Evolutionary conservation across 2,113 vertebrate genomes (phyloP), one percentile per base, ranked within the genome.

Genomic region (Chrysemys picta): DNA sequence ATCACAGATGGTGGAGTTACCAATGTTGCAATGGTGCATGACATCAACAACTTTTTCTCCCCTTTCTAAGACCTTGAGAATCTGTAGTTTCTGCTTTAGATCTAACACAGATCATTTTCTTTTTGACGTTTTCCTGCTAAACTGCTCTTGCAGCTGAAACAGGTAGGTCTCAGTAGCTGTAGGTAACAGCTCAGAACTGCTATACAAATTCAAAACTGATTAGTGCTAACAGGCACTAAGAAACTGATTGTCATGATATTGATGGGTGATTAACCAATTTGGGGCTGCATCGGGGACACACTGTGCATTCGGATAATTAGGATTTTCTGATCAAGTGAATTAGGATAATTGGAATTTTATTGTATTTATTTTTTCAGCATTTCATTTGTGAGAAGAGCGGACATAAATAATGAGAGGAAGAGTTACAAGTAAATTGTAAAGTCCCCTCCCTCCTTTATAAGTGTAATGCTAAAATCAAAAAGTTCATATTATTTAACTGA

Each of bases 281-380:
- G 31, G 31, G 16, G 6, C 13, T 65, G 6, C 31, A 35, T 65
- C 8, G 16, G 16, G 16, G 31, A n/a, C 14, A 17, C 14, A 65
- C 31, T 17, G 13, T 65, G 12, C 11, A 29, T 62, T 62, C 3
- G 12, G 59, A 62, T 65, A 17, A 65, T 65, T 65, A 65, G 62
- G 62, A 69, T 38, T 69, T 69, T 69, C 65, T 21, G 16, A 69
- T 69, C n/a, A 69, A 69, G 35, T 17, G 65, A 69, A 69, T 38
- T 69, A 21, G 35, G 16, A n/a, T 69, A 69, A n/a, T 35, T 69
- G 65, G 17, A 69, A 21, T 69, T n/a, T 38, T 38, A 38, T 8
- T 62, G 62, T n/a, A 87, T 95, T 96, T 93, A 85, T 93, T 96
- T 96, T 87, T 79, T 65, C 93, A 93, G 85, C 35, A 38, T 82